phyloP scores from a whole-genome alignment of 2,113 vertebrate species.

The western clawed frog (Xenopus tropicalis) region UCB_Xtro_10.0 CM004447.2:37665001-37665500 shows the following conservation, averaged over 20 bases:
- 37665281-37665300: slow-evolving; percentile 94
- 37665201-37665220: slow-evolving; percentile 91
- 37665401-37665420: too few species aligned
- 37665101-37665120: slow-evolving; percentile 97
- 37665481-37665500: too few species aligned
- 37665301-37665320: slow-evolving; percentile 88
- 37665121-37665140: slow-evolving; percentile 92
- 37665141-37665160: slow-evolving; percentile 89
- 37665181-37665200: slow-evolving; percentile 91
- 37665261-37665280: slow-evolving; percentile 94
- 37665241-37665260: slow-evolving; percentile 96
- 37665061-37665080: slow-evolving; percentile 93
- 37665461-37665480: too few species aligned
- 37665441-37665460: too few species aligned
- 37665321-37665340: not conserved
- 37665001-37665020: too few species aligned
- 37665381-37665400: too few species aligned
- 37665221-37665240: slow-evolving; percentile 97
- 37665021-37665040: too few species aligned
- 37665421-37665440: too few species aligned
- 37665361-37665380: not conserved
- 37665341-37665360: not conserved
- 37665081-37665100: slow-evolving; percentile 92
- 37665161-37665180: slow-evolving; percentile 98
- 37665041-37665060: slow-evolving; percentile 95